Base-by-base conservation (phyloP, 2,113 vertebrate genomes). In the Nicator chloris region DNA sequence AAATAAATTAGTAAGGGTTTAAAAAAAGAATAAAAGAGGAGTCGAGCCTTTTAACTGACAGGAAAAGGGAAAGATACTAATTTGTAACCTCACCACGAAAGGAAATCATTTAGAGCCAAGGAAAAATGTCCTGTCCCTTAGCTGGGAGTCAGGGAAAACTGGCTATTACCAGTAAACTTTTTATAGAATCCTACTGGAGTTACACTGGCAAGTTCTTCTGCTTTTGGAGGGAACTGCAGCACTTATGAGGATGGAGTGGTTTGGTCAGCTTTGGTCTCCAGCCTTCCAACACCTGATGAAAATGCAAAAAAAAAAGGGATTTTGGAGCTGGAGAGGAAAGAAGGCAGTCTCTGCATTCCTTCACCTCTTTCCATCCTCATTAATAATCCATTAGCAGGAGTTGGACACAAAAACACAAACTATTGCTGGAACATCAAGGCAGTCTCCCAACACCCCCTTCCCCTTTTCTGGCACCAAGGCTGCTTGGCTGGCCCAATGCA, bases 381-480 rank as follows among this genome's bases (percentile, higher is more conserved):
- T 83, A 65, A 73, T 50, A 87, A 94, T 14, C 86, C 92, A 56
- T 86, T 35, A 92, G 73, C 1, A 68, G 82, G 64, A 79, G 39
- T 0, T 51, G 40, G 45, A 86, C 42, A 63, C 54, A 50, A 64
- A 71, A 69, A 65, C 8, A 86, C 13, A 80, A 82, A 77, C 20
- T 31, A 22, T 35, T 82, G 84, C 94, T 78, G 60, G 23, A 77
- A 78, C 56, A 89, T 72, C 93, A 76, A 79, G 66, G 44, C 70
- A 44, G 5, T 14, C 72, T 90, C 95, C 64, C 92, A 61, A 57
- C 39, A 71, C 37, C 76, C 84, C 90, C 85, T 90, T 93, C 59
- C 92, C 85, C 81, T 30, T 30, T 61, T 19, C 50, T 96, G 93
- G 96, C 95, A 96, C 73, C 65, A 33, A 23, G 54, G 76, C 75